Base-by-base conservation (phyloP, 2,797 vertebrate genomes). In the Rhinichthys osculus region DNA sequence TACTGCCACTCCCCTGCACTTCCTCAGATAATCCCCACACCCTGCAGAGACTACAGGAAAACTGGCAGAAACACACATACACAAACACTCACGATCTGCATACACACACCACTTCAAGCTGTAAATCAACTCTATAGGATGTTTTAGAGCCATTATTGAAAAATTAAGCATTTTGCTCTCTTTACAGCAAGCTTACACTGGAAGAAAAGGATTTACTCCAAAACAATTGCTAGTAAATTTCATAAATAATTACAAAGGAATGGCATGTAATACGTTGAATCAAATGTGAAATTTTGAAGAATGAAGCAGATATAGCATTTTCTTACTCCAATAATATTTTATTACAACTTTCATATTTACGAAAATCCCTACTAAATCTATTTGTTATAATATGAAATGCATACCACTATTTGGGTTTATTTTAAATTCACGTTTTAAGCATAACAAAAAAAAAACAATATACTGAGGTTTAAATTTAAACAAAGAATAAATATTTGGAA, bases 11-110 rank as follows among this genome's bases (percentile, higher is more conserved):
- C 91, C 94, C 94, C 70, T 94, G 95, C 94, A 95, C 95, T 95
- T 95, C 95, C 95, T 95, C 93, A 92, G 95, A 95, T 95, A 94
- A 96, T 96, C 95, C 95, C 93, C 94, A 89, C 85, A 42, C 84
- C 90, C 89, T 88, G 89, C 84, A 35, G 89, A 89, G 89, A 77
- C 84, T 87, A 88, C 89, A 90, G 89, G 84, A 89, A 86, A 73
- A 78, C 87, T 90, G 86, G 83, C 84, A 88, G 71, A 87, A 85
- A 83, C 70, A 85, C 85, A 87, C 84, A 91, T 88, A 85, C 87
- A 84, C 38, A 59, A 30, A 90, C 79, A 89, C 84, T 89, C 87
- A 88, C 62, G 83, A 85, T 84, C 89, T 86, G 71, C 81, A 79
- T 79, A 85, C 79, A 85, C 79, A 86, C 70, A 86, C 30, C 71